Evolutionary conservation across 2,113 vertebrate genomes (phyloP).

Genomic region (Solea solea): DNA sequence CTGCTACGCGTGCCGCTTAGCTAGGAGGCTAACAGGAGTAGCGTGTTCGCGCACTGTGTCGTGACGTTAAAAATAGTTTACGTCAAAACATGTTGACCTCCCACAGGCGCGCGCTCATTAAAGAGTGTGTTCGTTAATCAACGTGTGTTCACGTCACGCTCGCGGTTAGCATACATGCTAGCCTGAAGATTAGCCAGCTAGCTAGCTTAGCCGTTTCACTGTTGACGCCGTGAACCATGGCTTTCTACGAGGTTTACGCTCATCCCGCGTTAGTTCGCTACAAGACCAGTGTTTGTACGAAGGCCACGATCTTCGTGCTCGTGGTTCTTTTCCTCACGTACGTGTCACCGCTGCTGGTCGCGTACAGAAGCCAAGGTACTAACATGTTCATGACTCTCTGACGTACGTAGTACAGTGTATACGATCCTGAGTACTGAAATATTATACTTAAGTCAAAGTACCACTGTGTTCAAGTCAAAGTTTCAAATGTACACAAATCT

Average conservation of each 20-base stretch:
- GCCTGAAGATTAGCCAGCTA: constrained; percentile 2
- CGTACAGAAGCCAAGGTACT: constrained; percentile 93
- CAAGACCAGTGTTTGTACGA: constrained; percentile 88
- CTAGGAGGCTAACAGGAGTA: constrained; percentile 5
- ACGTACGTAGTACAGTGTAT: no score
- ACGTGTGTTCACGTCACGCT: not conserved
- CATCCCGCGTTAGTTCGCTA: constrained; percentile 85
- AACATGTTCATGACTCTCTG: not conserved
- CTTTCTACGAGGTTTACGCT: constrained; percentile 87
- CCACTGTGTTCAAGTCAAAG: no score
- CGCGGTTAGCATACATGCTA: not conserved
- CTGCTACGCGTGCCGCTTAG: constrained; percentile 31
- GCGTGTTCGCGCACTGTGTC: not conserved
- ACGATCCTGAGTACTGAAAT: no score
- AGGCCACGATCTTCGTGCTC: constrained; percentile 85
- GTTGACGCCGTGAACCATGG: constrained; percentile 75
- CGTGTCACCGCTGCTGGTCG: constrained; percentile 89
- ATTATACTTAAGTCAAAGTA: no score
- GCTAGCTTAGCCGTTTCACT: not conserved
- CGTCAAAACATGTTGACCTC: no score
- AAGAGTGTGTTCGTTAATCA: no score
- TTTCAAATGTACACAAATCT: no score
- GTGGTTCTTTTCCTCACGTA: constrained; percentile 87
- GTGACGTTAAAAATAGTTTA: no score
- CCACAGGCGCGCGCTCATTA: no score